Conservation (phyloP, 92 coral and sea anemone species). For the Palythoa heliodiscus region DNA sequence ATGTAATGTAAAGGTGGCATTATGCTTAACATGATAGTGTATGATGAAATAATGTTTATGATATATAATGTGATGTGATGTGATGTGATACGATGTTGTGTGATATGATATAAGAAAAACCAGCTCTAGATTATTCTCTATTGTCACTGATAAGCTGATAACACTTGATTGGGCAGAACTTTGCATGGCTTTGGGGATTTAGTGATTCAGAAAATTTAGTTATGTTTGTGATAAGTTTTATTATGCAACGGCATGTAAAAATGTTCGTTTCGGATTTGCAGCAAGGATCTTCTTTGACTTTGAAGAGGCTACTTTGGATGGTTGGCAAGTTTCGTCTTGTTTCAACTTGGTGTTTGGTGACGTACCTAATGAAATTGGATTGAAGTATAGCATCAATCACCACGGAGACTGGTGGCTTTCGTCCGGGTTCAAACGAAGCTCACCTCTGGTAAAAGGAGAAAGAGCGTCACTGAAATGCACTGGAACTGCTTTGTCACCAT, state of each 20-base stretch:
- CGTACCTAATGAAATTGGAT: constrained; percentile 5
- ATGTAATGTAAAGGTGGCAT: no score
- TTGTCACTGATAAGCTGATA: not conserved
- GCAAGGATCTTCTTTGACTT: constrained; percentile 36
- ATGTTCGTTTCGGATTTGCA: not conserved
- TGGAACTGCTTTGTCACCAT: constrained; percentile 22
- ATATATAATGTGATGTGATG: no score
- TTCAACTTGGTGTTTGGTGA: constrained; percentile 27
- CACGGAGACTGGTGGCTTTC: constrained; percentile 44
- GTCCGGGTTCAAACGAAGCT: constrained; percentile 38
- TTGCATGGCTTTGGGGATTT: no score
- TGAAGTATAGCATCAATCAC: constrained; percentile 14
- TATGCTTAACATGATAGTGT: no score
- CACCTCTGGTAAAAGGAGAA: constrained; percentile 28
- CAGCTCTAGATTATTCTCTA: no score
- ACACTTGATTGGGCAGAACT: not conserved
- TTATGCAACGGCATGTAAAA: not conserved
- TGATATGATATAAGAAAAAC: no score
- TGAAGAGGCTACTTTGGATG: constrained; percentile 38
- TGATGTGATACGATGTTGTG: no score
- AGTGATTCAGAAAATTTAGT: no score
- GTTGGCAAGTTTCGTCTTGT: constrained; percentile 29
- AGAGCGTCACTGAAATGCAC: not conserved
- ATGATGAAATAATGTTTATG: no score
- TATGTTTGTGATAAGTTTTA: no score